These are phyloP conservation scores for Halocaridina rubra DNA, from an alignment of 2,888 invertebrate genomes.

Conservation along the genomic window DNA sequence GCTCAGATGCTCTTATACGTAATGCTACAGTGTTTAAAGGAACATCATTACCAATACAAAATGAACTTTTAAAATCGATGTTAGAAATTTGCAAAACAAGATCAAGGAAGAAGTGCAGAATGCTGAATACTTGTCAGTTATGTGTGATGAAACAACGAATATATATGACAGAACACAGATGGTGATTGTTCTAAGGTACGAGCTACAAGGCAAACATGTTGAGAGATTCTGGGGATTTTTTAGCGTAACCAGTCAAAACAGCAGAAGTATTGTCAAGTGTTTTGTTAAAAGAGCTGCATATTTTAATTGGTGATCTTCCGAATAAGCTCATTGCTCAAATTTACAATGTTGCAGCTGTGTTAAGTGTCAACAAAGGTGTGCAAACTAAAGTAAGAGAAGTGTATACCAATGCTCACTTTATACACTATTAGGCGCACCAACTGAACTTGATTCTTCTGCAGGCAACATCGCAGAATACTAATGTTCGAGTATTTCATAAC, in stretches of 20 bases:
- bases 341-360: constrained; percentile 66
- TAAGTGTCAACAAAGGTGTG: constrained; percentile 65
- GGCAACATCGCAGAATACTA: constrained; percentile 18
- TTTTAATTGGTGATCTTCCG: too few relatives aligned
- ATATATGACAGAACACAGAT: constrained; percentile 64
- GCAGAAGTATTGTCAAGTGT: constrained; percentile 54
- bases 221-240: constrained; percentile 66
- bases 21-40: too few relatives aligned
- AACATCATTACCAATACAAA: too few relatives aligned
- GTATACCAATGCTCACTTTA: constrained; percentile 50
- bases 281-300: constrained; percentile 55
- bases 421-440: constrained; percentile 62
- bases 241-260: constrained; percentile 62
- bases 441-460: constrained; percentile 60
- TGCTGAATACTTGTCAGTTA: constrained; percentile 65
- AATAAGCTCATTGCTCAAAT: constrained; percentile 65
- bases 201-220: constrained; percentile 63
- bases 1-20: constrained; percentile 65
- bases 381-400: constrained; percentile 64
- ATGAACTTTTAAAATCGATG: too few relatives aligned
- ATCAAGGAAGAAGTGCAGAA: constrained; percentile 65
- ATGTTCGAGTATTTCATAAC: constrained; percentile 44
- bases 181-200: too few relatives aligned
- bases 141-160: constrained; percentile 67
- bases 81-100: too few relatives aligned